Evolutionary conservation across 2,113 vertebrate genomes (phyloP).

Genomic region (Hirundichthys speculiger): DNA sequence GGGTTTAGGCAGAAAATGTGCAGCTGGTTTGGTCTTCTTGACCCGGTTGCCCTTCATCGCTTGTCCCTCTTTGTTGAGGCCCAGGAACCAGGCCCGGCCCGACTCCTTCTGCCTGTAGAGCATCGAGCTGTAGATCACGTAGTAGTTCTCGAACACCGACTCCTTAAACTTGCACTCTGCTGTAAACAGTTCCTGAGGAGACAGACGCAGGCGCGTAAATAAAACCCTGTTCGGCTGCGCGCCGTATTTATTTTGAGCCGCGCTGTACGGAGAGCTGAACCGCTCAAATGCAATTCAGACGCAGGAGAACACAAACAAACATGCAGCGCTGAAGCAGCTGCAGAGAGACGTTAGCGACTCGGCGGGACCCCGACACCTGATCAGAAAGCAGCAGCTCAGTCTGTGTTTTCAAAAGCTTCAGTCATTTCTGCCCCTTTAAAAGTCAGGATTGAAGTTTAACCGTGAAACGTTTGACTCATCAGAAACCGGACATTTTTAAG

Average conservation of each 20-base stretch:
- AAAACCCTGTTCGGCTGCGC: background rate
- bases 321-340: background rate
- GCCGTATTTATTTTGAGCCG: background rate
- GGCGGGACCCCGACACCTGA: background rate
- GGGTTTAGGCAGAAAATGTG: constrained; percentile 99
- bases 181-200: constrained; percentile 94
- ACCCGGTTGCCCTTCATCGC: constrained; percentile 98
- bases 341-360: background rate
- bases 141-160: constrained; percentile 99
- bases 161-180: constrained; percentile 99
- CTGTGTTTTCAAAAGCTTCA: no score
- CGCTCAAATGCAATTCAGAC: background rate
- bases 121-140: constrained; percentile 99
- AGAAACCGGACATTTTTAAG: no score
- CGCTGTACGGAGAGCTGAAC: background rate
- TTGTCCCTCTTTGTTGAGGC: constrained; percentile 97
- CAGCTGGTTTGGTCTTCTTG: constrained; percentile 99
- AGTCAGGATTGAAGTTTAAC: no score
- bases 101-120: constrained; percentile 98
- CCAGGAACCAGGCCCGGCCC: constrained; percentile 97
- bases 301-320: background rate
- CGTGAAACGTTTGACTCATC: background rate
- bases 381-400: background rate
- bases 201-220: constrained; percentile 9
- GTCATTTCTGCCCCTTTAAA: no score